Evolutionary conservation across 2,113 vertebrate species (phyloP).

Genomic region (Phaetusa simplex): DNA sequence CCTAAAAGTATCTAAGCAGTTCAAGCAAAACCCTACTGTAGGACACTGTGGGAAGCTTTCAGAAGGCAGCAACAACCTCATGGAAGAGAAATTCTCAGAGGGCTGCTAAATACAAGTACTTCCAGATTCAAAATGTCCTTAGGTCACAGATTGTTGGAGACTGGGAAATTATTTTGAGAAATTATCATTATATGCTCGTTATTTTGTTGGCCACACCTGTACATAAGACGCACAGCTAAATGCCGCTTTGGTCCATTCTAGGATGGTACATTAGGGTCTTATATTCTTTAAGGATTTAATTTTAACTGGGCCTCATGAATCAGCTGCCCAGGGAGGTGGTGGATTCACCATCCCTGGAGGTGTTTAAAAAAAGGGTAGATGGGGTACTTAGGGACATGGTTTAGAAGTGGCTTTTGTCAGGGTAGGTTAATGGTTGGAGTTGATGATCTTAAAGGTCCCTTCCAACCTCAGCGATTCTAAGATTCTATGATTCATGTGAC

Average conservation of each 20-base stretch:
- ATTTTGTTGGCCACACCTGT: not conserved
- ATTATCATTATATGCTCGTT: not conserved
- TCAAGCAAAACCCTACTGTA: not conserved
- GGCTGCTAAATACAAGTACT: not conserved
- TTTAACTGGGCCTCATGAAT: not conserved
- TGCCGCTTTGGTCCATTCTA: not conserved
- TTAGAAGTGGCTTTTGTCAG: too few relatives aligned
- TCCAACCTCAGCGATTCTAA: too few relatives aligned
- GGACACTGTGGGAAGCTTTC: not conserved
- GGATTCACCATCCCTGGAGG: too few relatives aligned
- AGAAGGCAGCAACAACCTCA: not conserved
- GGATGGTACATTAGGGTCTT: not conserved
- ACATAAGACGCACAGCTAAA: not conserved
- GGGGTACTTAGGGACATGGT: too few relatives aligned
- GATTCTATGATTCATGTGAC: not conserved
- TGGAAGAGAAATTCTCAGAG: not conserved
- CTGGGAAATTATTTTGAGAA: not conserved
- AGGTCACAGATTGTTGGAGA: not conserved
- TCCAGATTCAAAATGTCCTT: not conserved
- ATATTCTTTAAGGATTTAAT: not conserved
- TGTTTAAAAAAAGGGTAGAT: too few relatives aligned
- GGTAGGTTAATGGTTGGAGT: too few relatives aligned
- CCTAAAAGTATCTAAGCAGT: not conserved
- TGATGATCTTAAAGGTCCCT: too few relatives aligned
- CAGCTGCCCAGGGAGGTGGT: too few relatives aligned